Conservation (phyloP, 2,888 invertebrate species). For the Caenorhabditis sp. region DNA sequence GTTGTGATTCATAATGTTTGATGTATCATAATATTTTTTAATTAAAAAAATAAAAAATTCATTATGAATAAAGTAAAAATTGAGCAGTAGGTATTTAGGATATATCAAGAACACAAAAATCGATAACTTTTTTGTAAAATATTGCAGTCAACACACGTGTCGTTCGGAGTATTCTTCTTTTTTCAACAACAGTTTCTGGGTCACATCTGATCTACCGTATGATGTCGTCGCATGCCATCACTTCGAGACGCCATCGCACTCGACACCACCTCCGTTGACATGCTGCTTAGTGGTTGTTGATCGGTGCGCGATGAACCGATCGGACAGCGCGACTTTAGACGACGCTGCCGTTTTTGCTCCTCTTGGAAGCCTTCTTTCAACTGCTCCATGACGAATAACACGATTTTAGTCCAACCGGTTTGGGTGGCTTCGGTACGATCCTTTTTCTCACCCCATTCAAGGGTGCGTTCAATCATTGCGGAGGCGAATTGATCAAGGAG, state of each 20-base stretch:
- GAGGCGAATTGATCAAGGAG: slow-evolving; percentile 54
- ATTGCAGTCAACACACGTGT: background rate
- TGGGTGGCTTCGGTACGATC: slow-evolving; percentile 55
- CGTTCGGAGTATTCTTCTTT: background rate
- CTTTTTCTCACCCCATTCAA: slow-evolving; percentile 59
- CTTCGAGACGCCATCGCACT: background rate
- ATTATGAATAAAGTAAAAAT: background rate
- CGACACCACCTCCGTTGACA: too few species aligned
- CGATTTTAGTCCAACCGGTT: slow-evolving; percentile 58
- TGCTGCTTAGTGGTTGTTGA: too few species aligned
- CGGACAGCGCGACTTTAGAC: slow-evolving; percentile 17
- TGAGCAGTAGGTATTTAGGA: background rate
- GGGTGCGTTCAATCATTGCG: slow-evolving; percentile 53
- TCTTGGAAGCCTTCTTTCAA: slow-evolving; percentile 56
- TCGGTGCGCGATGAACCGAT: background rate
- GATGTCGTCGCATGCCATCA: background rate
- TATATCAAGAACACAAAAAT: background rate
- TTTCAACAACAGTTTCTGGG: background rate
- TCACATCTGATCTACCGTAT: background rate
- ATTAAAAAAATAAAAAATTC: background rate
- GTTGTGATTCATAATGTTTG: background rate
- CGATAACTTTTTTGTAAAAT: background rate
- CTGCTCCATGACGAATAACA: slow-evolving; percentile 54
- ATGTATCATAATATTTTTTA: too few species aligned
- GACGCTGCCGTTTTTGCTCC: slow-evolving; percentile 42